These are phyloP conservation scores for Poeciliopsis turneri DNA, from an alignment of 2,797 vertebrate genomes.

Conservation along the genomic window DNA sequence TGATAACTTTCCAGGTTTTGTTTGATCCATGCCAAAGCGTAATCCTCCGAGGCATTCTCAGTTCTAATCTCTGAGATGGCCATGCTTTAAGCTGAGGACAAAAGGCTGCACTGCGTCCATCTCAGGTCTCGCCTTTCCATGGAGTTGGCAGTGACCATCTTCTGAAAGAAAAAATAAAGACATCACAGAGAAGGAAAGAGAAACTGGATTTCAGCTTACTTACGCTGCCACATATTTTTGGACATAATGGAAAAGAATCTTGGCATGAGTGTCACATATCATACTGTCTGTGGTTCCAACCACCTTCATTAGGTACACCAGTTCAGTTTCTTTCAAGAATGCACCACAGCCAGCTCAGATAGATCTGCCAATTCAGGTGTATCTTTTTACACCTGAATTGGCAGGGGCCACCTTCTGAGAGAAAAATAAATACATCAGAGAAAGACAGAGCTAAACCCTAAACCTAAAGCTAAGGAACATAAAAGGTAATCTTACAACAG, in stretches of 20 bases:
- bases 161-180: slow-evolving; percentile 2
- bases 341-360: not conserved
- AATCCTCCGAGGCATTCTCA: not conserved
- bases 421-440: not conserved
- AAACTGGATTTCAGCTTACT: not conserved
- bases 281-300: not conserved
- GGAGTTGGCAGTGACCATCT: not conserved
- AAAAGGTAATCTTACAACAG: slow-evolving; percentile 1
- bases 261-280: not conserved
- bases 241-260: not conserved
- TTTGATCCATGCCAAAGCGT: not conserved
- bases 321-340: not conserved
- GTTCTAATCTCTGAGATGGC: not conserved
- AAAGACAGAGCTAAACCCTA: not conserved
- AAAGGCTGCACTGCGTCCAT: not conserved
- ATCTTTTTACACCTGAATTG: not conserved
- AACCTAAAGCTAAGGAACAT: not conserved
- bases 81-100: not conserved
- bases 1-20: not conserved
- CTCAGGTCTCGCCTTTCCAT: not conserved
- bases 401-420: not conserved
- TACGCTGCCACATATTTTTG: not conserved
- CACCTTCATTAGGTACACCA: not conserved
- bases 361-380: not conserved
- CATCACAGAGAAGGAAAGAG: not conserved